A percentile compares a stretch with the other conserved stretches of the same genome.
Evolutionary conservation across 2,888 invertebrate species (phyloP).

Genomic region (Synergus japonicus): DNA sequence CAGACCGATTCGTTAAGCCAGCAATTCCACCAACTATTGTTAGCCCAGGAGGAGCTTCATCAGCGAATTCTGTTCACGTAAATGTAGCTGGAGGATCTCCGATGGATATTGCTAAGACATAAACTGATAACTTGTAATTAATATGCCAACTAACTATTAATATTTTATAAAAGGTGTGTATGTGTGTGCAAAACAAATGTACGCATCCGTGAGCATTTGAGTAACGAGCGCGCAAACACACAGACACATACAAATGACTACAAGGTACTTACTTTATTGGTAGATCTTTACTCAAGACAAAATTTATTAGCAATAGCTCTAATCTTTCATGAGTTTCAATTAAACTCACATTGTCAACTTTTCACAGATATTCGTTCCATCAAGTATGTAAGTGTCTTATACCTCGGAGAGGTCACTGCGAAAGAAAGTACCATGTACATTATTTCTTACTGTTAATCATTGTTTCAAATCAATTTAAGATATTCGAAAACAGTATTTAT

Average conservation of each 20-base stretch:
- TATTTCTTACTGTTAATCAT: conserved; percentile 22
- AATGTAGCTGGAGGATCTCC: conserved; percentile 71
- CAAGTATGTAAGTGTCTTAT: background rate
- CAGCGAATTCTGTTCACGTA: conserved; percentile 39
- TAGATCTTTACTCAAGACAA: background rate
- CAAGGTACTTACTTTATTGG: conserved; percentile 30
- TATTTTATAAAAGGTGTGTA: conserved; percentile 54
- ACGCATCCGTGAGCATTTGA: background rate
- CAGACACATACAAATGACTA: conserved; percentile 12
- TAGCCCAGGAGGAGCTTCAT: conserved; percentile 68
- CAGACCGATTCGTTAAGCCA: conserved; percentile 92
- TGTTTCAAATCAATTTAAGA: conserved; percentile 20
- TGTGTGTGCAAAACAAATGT: conserved; percentile 20
- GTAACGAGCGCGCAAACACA: background rate
- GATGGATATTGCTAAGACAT: conserved; percentile 77
- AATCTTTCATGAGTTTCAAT: background rate
- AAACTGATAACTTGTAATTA: conserved; percentile 59
- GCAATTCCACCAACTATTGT: conserved; percentile 84
- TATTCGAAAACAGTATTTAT: conserved; percentile 22
- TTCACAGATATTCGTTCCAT: background rate
- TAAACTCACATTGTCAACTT: background rate
- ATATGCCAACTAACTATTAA: conserved; percentile 58
- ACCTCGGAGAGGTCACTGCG: background rate
- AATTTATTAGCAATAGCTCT: background rate
- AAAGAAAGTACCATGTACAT: conserved; percentile 26